Evolutionary conservation across 2,888 invertebrate genomes (phyloP).

Genomic region (Sphaeridia pumilis): DNA sequence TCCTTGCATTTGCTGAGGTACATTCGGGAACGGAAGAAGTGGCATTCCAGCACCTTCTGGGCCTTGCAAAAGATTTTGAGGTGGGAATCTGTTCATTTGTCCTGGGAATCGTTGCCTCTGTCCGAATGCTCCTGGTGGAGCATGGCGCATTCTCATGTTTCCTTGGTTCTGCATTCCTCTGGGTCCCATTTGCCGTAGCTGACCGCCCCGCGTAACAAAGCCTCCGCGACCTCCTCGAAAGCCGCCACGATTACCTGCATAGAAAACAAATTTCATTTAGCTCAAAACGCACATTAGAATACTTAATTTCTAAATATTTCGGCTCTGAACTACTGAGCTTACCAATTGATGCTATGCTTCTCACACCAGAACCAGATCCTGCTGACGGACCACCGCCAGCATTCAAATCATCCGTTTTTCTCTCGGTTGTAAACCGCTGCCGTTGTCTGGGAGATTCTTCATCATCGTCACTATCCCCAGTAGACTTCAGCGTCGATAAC

Average conservation of each 20-base stretch:
- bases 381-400: neutral
- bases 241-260: neutral
- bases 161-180: neutral
- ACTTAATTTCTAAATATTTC: too few species aligned
- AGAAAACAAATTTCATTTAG: too few species aligned
- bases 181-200: neutral
- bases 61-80: too few species aligned
- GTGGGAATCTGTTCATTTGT: too few species aligned
- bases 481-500: neutral
- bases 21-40: too few species aligned
- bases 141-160: neutral
- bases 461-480: conserved; percentile 23
- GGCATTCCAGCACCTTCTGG: too few species aligned
- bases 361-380: neutral
- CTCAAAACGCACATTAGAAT: too few species aligned
- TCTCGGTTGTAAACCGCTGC: conserved; percentile 29
- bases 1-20: too few species aligned
- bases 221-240: neutral
- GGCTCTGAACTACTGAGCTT: too few species aligned
- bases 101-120: too few species aligned
- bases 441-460: conserved; percentile 24
- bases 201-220: neutral
- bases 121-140: too few species aligned
- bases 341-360: too few species aligned
- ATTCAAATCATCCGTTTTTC: conserved; percentile 24